Percentiles rank a stretch among this genome's conserved stretches.
Evolutionary conservation across 2,888 invertebrate species (phyloP).

Genomic region (Eupithecia dodoneata): DNA sequence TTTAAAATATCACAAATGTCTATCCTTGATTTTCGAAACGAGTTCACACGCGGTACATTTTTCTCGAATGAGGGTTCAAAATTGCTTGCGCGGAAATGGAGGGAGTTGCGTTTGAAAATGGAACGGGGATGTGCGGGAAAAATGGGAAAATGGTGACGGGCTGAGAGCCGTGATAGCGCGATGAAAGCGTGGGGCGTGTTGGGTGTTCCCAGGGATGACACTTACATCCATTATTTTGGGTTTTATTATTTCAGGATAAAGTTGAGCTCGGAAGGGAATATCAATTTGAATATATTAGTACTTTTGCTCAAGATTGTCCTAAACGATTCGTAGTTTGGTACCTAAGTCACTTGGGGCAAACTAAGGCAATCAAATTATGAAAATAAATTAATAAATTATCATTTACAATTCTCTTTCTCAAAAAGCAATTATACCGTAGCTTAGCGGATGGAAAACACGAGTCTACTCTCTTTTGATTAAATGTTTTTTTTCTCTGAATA

Average conservation of each 20-base stretch:
- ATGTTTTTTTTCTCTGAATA: too few species aligned
- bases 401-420: too few species aligned
- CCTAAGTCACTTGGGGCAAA: too few species aligned
- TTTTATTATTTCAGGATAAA: neutral
- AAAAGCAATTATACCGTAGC: too few species aligned
- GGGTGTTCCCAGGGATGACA: conserved; percentile 60
- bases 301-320: too few species aligned
- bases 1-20: conserved; percentile 49
- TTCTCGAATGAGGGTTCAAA: conserved; percentile 39
- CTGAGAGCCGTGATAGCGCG: conserved; percentile 82
- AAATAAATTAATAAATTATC: too few species aligned
- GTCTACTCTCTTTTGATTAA: too few species aligned
- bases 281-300: too few species aligned
- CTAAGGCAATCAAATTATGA: too few species aligned
- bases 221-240: neutral
- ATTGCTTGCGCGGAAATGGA: conserved; percentile 15
- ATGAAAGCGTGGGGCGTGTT: conserved; percentile 65
- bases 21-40: conserved; percentile 20
- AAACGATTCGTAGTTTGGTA: too few species aligned
- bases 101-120: conserved; percentile 41
- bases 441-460: too few species aligned
- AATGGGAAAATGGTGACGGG: conserved; percentile 80
- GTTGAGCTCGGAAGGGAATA: too few species aligned
- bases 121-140: conserved; percentile 64
- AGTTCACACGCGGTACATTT: conserved; percentile 25